Base-by-base conservation (phyloP, 2,797 vertebrate species). In the Trachurus trachurus region DNA sequence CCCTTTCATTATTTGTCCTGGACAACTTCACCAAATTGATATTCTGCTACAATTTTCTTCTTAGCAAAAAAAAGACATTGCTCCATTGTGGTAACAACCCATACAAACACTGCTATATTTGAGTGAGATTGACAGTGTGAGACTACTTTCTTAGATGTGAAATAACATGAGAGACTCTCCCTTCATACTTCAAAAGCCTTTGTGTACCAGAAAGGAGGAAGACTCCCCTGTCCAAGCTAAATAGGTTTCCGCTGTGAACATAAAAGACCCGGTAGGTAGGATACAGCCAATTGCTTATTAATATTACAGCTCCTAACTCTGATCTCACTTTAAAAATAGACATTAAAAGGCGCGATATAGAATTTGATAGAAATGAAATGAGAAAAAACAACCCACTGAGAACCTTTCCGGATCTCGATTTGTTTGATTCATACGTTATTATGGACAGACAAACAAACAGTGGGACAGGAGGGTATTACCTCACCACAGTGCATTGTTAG, bases 251-350 rank as follows among this genome's bases (percentile, higher is more conserved):
- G 66, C 78, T 87, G 81, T 84, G 86, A 84, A 85, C 84, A 87
- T 79, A 54, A 88, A 90, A 72, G 65, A 58, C 15, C 61, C 49
- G 21, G 66, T 45, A 63, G 77, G 53, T 15, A 78, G 65, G 65
- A 50, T 52, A 71, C 68, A 77, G n/a, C 61, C 73, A 9, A 1
- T 19, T 58, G 82, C 42, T 71, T 82, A 78, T 80, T 87, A 75
- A 80, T 81, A 81, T 76, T 44, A 61, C 67, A 66, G 37, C 54
- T 76, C 45, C 29, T 45, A 21, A 16, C 84, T 90, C 70, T 89
- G 89, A 91, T 90, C 87, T 84, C 82, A 56, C 68, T 87, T 80
- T 89, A 83, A 90, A 87, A 86, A 56, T 50, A 84, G 58, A 87
- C 84, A 87, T 76, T 64, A 88, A 89, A 91, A 76, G 75, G 61